Conservation (phyloP, 2,797 vertebrate genomes). For the Saxicola maurus region DNA sequence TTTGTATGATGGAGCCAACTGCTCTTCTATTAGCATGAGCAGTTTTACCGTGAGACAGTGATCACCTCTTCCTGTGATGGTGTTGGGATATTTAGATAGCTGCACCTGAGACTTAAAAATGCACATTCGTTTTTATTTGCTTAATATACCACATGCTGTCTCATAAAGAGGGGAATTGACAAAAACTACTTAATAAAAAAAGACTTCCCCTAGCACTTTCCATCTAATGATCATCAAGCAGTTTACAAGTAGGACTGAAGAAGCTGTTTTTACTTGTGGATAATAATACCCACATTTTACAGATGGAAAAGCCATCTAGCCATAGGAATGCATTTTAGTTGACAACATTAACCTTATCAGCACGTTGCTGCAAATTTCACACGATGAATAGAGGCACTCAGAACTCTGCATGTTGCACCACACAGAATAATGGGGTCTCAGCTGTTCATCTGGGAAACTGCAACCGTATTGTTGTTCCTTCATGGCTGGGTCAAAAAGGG, state of each 20-base stretch:
- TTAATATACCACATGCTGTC: not conserved
- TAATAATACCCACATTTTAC: not conserved
- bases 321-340: not conserved
- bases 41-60: not conserved
- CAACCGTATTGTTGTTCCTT: rapidly evolving
- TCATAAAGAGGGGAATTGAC: not conserved
- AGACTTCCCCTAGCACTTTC: not conserved
- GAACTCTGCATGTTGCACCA: not conserved
- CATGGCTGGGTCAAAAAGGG: not conserved
- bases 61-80: not conserved
- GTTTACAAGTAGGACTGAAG: not conserved
- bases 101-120: not conserved
- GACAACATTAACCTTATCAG: not conserved
- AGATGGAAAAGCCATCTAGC: not conserved
- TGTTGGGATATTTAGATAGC: not conserved
- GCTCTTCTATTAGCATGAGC: not conserved
- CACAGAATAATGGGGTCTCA: rapidly evolving
- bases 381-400: not conserved
- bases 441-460: not conserved
- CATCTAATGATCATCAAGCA: not conserved
- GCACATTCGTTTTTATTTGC: not conserved
- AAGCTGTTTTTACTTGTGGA: not conserved
- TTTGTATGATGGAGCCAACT: not conserved
- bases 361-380: not conserved
- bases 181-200: not conserved